Base-by-base conservation (phyloP, 2,797 vertebrate species). In the Presbytis comata region DNA sequence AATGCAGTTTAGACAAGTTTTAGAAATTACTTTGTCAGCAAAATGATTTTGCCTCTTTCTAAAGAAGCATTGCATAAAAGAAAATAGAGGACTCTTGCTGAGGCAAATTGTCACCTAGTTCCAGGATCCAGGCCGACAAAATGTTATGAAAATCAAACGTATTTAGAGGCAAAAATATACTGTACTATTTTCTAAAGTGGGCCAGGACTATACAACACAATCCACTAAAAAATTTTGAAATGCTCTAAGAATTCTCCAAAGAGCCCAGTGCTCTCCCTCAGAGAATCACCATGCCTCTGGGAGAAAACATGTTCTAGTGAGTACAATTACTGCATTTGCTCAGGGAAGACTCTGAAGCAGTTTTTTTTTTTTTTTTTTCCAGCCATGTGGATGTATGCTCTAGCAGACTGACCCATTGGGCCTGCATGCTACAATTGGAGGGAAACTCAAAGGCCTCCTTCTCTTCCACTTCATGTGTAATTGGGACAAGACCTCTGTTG, bases 91-190 rank as follows among this genome's bases (percentile, higher is more conserved):
- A 78, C 87, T 84, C 96, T 96, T 59, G 57, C 96, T 97, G 96
- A 70, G 97, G 95, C 44, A 97, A 97, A 98, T 96, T 97, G 92
- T 95, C 93, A 94, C 89, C 93, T 95, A 87, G 39, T 96, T 95
- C 87, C 53, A 92, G 89, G 53, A 97, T 96, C 80, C 75, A 92
- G 87, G 84, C 91, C 0, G 4, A 92, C 78, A 93, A 97, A 97
- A 94, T 87, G 64, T 91, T 94, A 96, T 95, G 93, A 97, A 96
- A 97, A 97, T 97, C 93, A 96, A 97, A 93, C n/a, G 46, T 89
- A 95, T 95, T 97, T 97, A 95, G 80, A 93, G 74, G 84, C 79
- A 93, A 97, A 97, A 93, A 87, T 94, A 93, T 46, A 95, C 72
- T 57, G 90, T 82, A 97, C 96, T 95, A 96, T 97, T 98, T 97